Conservation (phyloP, 2,888 invertebrate species). For the Machimus atricapillus region DNA sequence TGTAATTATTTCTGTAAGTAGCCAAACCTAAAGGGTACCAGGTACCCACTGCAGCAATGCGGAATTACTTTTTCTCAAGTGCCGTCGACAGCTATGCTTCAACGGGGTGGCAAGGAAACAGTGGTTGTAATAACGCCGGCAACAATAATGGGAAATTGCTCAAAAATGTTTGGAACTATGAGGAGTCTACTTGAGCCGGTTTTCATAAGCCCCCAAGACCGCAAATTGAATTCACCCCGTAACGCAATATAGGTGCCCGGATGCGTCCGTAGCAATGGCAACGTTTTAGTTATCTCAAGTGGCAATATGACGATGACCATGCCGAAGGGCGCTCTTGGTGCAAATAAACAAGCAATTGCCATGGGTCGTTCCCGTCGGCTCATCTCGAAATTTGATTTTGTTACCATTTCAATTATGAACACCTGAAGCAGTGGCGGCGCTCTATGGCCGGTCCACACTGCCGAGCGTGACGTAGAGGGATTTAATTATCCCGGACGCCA, state of each 20-base stretch:
- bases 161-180: slow-evolving; percentile 2
- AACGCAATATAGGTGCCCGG: neutral
- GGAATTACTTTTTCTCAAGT: neutral
- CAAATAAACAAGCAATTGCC: slow-evolving; percentile 1
- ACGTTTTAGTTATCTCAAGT: slow-evolving; percentile 23
- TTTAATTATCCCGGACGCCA: neutral
- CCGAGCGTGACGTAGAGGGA: neutral
- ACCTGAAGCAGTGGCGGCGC: neutral
- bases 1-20: neutral
- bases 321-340: neutral
- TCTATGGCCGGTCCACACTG: neutral
- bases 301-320: neutral
- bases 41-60: neutral
- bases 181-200: neutral
- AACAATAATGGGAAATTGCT: neutral
- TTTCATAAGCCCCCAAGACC: neutral
- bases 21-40: neutral
- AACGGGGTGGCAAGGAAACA: neutral
- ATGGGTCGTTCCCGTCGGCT: neutral
- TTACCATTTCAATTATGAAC: slow-evolving; percentile 19
- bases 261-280: neutral
- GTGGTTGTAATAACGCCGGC: neutral
- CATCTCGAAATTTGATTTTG: slow-evolving; percentile 7
- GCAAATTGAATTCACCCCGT: neutral
- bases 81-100: neutral